Evolutionary conservation across 1,140 invertebrate genomes (phyloP), one percentile per base, ranked within the genome.

Genomic region (Drosophila suzukii): DNA sequence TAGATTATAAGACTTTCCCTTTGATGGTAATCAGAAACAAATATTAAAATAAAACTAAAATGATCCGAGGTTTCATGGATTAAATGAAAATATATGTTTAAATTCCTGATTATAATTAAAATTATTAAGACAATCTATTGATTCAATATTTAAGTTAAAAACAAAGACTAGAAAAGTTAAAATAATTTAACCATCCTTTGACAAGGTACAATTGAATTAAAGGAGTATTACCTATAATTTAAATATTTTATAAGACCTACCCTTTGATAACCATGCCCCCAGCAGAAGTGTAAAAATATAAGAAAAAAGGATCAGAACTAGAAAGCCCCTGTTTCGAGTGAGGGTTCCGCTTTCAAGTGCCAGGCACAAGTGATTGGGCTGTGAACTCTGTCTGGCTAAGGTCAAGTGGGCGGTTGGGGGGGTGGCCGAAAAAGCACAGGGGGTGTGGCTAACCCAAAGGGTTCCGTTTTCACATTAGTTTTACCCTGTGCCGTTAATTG

Each of bases 401-500:
- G 61, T 68, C 61, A 20, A 41, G 24, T 27, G 60, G 60, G 6
- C 11, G 32, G 15, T 20, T 5, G 43, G 17, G 41, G 0, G 27
- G 20, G 13, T n/a, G 44, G 32, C 13, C 10, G 3, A 4, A 3
- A 32, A 30, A 5, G 4, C 0, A 7, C 7, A 12, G n/a, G 34
- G 6, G 46, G 10, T 6, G 10, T 24, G 41, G 36, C 17, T 27
- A 27, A 1, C 36, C 49, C 54, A 81, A 86, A 88, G 79, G 83
- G 75, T 75, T 78, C 15, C 24, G 43, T 63, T 65, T 66, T 41
- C 41, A 32, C 61, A 56, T 72, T 75, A 84, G 81, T 84, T 84
- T 60, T 58, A 32, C 43, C 54, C 75, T 54, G 72, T 68, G 61
- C 53, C 55, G 82, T 71, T 88, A 88, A 88, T 88, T 88, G 83